Base-by-base conservation (phyloP, 2,797 vertebrate species). In the Cuniculus paca region DNA sequence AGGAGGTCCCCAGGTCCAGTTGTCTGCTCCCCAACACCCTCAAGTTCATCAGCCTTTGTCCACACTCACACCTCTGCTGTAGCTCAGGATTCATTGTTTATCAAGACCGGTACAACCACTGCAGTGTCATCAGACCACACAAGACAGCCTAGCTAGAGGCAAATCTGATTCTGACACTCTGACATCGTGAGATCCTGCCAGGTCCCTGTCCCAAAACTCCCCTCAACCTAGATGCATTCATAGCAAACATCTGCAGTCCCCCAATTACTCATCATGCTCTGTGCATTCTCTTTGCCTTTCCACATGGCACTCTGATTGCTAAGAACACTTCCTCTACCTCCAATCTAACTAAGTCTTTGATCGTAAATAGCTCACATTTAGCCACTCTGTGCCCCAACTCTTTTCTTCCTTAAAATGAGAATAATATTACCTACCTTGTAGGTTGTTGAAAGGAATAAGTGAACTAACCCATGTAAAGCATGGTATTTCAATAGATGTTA, bases 371-470 rank as follows among this genome's bases (percentile, higher is more conserved):
- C 52, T 88, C 50, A 78, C 20, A 48, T 63, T 56, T 85, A 87
- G 89, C 54, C 45, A 61, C 68, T 88, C 58, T 58, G 22, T 54
- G 31, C 34, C 39, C 65, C 11, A 48, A 12, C n/a, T 19, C 58
- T 75, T 88, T 92, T 28, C 45, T 79, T 24, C 28, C 22, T 70
- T 84, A 78, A 90, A 88, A 88, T 84, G 17, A 91, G 31, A 75
- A 79, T 65, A 79, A 74, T 0, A 26, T n/a, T 54, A 28, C 31
- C 28, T 88, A 36, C 39, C 31, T 72, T 34, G 6, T 6, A 88
- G 22, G 52, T 42, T 54, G 45, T 77, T 95, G 31, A 45, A 88
- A 95, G 74, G 58, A 80, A 83, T 70, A 85, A 84, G 61, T 82
- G 52, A 65, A 24, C 75, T 82, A 63, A 97, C 45, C n/a, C n/a